These are phyloP conservation scores for Erinaceus europaeus DNA, from an alignment of 2,113 vertebrate genomes.

Conservation along the genomic window DNA sequence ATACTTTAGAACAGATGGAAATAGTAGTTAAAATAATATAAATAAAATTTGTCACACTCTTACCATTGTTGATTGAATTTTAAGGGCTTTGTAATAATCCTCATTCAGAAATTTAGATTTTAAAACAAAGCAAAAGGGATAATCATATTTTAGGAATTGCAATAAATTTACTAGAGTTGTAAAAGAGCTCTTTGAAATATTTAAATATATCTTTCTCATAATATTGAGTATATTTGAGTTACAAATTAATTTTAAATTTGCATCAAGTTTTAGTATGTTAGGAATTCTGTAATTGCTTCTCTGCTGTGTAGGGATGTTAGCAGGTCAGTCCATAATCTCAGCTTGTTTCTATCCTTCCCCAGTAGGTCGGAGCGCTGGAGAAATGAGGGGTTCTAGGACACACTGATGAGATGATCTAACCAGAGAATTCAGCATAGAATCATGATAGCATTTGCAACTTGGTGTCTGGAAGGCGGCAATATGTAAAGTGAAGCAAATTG, in stretches of 20 bases:
- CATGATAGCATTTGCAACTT: no score
- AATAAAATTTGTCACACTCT: neutral
- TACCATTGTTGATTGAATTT: neutral
- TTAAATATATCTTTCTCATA: neutral
- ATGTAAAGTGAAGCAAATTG: no score
- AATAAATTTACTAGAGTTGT: neutral
- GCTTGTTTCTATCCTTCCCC: no score
- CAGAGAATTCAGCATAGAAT: no score
- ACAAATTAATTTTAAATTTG: neutral
- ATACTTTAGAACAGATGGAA: slow-evolving; percentile 9
- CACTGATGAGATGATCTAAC: no score
- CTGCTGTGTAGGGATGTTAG: no score
- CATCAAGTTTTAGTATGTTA: neutral
- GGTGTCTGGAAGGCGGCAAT: no score
- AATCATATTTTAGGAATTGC: neutral
- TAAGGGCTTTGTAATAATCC: slow-evolving; percentile 15
- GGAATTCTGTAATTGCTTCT: neutral
- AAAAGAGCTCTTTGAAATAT: neutral
- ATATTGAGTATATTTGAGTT: neutral
- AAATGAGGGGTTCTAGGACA: no score
- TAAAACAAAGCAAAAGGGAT: neutral
- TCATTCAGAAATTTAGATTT: neutral
- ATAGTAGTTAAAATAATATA: neutral
- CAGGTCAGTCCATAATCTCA: no score
- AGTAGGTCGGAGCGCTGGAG: no score